Evolutionary conservation across 2,888 invertebrate genomes (phyloP), one percentile per base, ranked within the genome.

Genomic region (Drosophila pseudotakahashii): DNA sequence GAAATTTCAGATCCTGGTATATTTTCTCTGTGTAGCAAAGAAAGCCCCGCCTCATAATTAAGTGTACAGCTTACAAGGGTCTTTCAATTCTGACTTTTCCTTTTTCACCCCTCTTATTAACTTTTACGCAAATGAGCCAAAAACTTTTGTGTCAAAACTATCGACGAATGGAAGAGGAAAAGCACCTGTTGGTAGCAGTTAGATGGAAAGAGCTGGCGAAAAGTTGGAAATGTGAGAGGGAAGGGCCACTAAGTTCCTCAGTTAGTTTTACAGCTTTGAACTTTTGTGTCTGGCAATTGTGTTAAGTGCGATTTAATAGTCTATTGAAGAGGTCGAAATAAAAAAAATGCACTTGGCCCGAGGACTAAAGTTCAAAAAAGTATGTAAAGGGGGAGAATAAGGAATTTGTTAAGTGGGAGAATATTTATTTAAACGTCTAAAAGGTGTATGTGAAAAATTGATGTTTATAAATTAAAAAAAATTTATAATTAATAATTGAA

Each of bases 271-370:
- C 77, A 54, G 71, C 69, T 84, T 53, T 75, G 88, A 82, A 84
- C 88, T 87, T 82, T 87, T 78, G 85, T 71, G 75, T 45, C 76
- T 36, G 74, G 66, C 88, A 87, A 87, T 87, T 78, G 88, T 82
- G 88, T 87, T 81, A 87, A 82, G 81, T 82, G 85, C 75, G 75
- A 73, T 82, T 87, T 82, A 88, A 82, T 87, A 75, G 88, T 50
- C 81, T 71, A 75, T 73, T 84, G 77, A 75, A 66, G 39, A 41
- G 62, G 51, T 55, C 14, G 26, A 60, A 61, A 48, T 34, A 48
- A 51, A 53, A 26, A 36, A 50, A 42, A 44, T 62, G 45, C 63
- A 72, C 19, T 52, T 59, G 30, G 16, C 45, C 41, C 45, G 19
- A 48, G 53, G 37, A 30, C 41, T 47, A 52, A 68, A 60, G 70